These are phyloP conservation scores for Fistularia tabacaria DNA, from an alignment of 2,797 vertebrate genomes.

Conservation along the genomic window DNA sequence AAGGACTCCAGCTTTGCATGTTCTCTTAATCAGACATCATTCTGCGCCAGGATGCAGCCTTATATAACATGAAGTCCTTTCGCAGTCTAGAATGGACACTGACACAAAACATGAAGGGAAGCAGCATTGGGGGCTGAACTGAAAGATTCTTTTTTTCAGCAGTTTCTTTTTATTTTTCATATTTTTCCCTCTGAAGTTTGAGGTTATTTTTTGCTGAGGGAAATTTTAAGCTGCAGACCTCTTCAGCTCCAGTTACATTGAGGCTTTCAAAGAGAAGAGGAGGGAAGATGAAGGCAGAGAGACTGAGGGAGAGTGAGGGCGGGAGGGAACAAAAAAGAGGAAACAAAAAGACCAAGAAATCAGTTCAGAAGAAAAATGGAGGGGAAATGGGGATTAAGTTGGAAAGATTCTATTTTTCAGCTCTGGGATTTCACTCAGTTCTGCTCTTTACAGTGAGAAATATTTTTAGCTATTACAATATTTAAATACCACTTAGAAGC, in stretches of 20 bases:
- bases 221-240: constrained; percentile 27
- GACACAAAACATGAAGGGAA: too few species aligned
- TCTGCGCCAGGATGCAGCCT: too few species aligned
- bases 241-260: constrained; percentile 21
- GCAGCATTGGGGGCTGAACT: too few species aligned
- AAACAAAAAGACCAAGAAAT: constrained; percentile 2
- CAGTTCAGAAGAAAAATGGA: neutral
- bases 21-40: too few species aligned
- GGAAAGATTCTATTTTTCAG: neutral
- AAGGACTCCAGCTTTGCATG: too few species aligned
- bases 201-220: constrained; percentile 19
- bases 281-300: constrained; percentile 6
- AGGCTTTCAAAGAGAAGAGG: constrained; percentile 25
- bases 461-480: neutral
- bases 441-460: neutral
- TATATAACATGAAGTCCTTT: too few species aligned
- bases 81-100: too few species aligned
- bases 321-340: constrained; percentile 5
- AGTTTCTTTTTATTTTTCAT: too few species aligned
- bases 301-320: neutral
- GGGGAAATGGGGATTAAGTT: neutral
- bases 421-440: neutral
- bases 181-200: constrained; percentile 24
- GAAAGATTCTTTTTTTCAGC: too few species aligned
- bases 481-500: too few species aligned